These are phyloP conservation scores for Limnephilus marmoratus DNA, from an alignment of 2,888 invertebrate genomes.

Conservation along the genomic window DNA sequence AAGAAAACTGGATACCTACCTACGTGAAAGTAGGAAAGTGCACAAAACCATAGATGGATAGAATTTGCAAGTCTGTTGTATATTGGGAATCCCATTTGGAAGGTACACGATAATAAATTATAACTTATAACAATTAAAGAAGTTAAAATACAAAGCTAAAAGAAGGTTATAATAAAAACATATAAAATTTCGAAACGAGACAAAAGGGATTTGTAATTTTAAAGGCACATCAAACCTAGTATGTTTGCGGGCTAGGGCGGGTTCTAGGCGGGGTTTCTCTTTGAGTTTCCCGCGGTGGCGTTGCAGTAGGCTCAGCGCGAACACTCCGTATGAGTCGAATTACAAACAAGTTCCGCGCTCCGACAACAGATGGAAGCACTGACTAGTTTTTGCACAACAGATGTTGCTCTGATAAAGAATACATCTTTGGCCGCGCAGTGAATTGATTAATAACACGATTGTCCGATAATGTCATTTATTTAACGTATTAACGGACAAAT, in stretches of 20 bases:
- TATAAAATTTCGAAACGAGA: neutral
- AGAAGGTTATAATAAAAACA: no score
- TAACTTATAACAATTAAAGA: no score
- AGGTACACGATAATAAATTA: no score
- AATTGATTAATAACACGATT: constrained; percentile 56
- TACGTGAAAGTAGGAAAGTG: no score
- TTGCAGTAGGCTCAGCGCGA: neutral
- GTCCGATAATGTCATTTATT: constrained; percentile 49
- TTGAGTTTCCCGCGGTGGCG: constrained; percentile 34
- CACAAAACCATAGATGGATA: no score
- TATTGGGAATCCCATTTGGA: neutral
- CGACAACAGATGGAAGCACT: constrained; percentile 57
- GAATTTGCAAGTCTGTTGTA: no score
- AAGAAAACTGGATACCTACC: no score
- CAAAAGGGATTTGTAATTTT: neutral
- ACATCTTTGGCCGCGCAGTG: constrained; percentile 53
- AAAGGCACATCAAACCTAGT: neutral
- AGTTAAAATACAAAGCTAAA: no score
- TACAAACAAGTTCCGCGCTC: constrained; percentile 18
- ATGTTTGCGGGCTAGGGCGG: no score
- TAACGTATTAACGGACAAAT: constrained; percentile 37
- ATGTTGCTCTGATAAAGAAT: constrained; percentile 63
- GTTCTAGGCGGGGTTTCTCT: neutral
- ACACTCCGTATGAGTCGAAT: neutral
- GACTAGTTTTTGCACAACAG: constrained; percentile 55